Evolutionary conservation across 2,888 invertebrate species (phyloP).

Genomic region (Catocala fraxini): DNA sequence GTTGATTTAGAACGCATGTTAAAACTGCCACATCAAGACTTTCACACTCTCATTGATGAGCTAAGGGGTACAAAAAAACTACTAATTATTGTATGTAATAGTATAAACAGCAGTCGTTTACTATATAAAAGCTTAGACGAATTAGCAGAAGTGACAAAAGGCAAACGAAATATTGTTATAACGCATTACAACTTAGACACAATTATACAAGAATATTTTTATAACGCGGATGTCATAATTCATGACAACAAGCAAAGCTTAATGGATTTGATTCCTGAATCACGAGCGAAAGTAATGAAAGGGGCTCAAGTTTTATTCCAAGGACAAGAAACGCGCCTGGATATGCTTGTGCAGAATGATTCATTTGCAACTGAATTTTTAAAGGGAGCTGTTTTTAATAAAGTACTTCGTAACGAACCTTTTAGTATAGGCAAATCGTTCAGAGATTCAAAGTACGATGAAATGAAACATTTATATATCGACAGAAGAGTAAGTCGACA

Average conservation of each 20-base stretch:
- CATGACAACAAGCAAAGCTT: slow-evolving; percentile 13
- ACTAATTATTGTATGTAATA: slow-evolving; percentile 12
- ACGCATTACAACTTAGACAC: not conserved
- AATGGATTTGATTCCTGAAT: slow-evolving; percentile 14
- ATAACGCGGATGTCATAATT: not conserved
- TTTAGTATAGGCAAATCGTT: slow-evolving; percentile 21
- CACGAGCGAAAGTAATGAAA: slow-evolving; percentile 11
- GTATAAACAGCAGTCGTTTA: not conserved
- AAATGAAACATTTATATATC: slow-evolving; percentile 30
- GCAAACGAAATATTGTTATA: slow-evolving; percentile 8
- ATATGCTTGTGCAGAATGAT: slow-evolving; percentile 13
- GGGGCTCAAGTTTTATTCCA: slow-evolving; percentile 24
- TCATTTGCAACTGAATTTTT: slow-evolving; percentile 11
- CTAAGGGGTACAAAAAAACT: slow-evolving; percentile 10
- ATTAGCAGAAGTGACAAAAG: slow-evolving; percentile 5
- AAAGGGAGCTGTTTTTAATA: slow-evolving; percentile 20
- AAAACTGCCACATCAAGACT: slow-evolving; percentile 3
- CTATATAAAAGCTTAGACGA: slow-evolving; percentile 1
- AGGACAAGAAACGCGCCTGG: slow-evolving; percentile 17
- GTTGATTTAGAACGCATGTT: slow-evolving; percentile 8
- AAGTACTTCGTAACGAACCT: slow-evolving; percentile 17
- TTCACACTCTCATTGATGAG: slow-evolving; percentile 1
- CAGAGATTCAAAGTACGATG: slow-evolving; percentile 20
- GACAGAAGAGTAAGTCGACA: slow-evolving; percentile 16
- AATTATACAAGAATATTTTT: slow-evolving; percentile 15